Evolutionary conservation across 2,113 vertebrate genomes (phyloP), one percentile per base, ranked within the genome.

Genomic region (Rhea americana): DNA sequence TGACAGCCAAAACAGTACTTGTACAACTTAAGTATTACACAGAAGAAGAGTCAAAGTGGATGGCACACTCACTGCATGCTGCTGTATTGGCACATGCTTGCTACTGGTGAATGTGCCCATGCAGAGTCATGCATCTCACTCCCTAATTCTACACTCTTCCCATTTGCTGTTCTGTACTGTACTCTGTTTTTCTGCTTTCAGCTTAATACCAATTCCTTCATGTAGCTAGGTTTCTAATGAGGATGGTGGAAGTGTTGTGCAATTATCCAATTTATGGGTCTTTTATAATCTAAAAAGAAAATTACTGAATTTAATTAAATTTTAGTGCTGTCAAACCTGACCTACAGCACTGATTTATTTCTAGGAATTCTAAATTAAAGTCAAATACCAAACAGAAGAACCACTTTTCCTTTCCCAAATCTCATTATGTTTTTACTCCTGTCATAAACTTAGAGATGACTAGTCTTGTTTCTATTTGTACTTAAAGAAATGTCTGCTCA

Each of bases 291-390:
- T 84, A 84, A 53, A 90, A 78, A 61, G 73, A 78, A 93, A 93
- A 93, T 92, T 4, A n/a, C 53, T 19, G 22, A 3, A 75, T 91
- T 91, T 84, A 90, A 93, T 93, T 90, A 88, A 51, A 80, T 79
- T 90, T 96, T 72, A 96, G 66, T 78, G 83, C 83, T 66, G 84
- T 82, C 89, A 89, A 37, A 92, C 11, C 53, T 90, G 84, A 92
- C 70, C 91, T 93, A 56, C 13, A 82, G 41, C 43, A 26, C 21
- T 90, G 93, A 84, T 84, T 96, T 91, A 56, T 89, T 79, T 86
- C 73, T 11, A 59, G 80, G 41, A 62, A 7, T 48, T 67, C 76
- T 35, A 85, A 90, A 24, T 30, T 58, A 30, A 55, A 78, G 51
- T 35, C 61, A 81, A 93, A 84, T 14, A 41, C 37, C 14, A 55